Percentiles rank a stretch among this genome's conserved stretches.
These are phyloP conservation scores for Helogale parvula DNA, from an alignment of 2,113 vertebrate genomes.

Conservation along the genomic window DNA sequence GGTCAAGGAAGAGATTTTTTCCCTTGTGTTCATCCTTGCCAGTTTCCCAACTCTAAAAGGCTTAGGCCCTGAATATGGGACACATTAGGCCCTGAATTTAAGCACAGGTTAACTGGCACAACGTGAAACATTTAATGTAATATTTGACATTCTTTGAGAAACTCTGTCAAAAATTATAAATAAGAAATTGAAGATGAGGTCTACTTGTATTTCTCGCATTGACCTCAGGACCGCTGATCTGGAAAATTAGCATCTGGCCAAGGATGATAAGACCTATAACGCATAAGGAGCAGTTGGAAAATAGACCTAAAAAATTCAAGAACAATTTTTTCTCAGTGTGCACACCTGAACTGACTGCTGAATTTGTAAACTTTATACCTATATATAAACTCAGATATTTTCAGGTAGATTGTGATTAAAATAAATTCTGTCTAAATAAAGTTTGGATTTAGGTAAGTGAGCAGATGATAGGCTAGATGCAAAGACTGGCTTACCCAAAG, in stretches of 20 bases:
- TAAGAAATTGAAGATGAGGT: conserved; percentile 15
- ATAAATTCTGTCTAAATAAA: neutral
- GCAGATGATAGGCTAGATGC: neutral
- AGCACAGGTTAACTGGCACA: neutral
- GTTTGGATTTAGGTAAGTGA: neutral
- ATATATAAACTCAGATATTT: neutral
- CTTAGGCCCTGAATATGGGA: neutral
- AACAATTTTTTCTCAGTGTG: neutral
- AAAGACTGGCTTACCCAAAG: neutral
- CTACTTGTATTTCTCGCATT: conserved; percentile 1
- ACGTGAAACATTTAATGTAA: conserved; percentile 24
- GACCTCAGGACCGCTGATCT: conserved; percentile 24
- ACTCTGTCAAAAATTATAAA: conserved; percentile 42
- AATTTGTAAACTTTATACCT: neutral
- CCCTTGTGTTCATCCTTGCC: neutral
- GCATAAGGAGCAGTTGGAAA: neutral
- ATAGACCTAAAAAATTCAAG: conserved; percentile 32
- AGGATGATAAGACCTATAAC: neutral
- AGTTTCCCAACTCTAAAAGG: neutral
- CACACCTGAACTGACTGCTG: neutral
- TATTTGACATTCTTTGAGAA: conserved; percentile 31
- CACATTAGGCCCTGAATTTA: neutral
- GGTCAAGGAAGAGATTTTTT: neutral
- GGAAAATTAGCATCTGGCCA: conserved; percentile 57
- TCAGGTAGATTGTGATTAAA: neutral